Percentiles rank a stretch among this genome's conserved stretches.
Evolutionary conservation across 1,140 invertebrate genomes (phyloP).

Genomic region (Helicoverpa zea): DNA sequence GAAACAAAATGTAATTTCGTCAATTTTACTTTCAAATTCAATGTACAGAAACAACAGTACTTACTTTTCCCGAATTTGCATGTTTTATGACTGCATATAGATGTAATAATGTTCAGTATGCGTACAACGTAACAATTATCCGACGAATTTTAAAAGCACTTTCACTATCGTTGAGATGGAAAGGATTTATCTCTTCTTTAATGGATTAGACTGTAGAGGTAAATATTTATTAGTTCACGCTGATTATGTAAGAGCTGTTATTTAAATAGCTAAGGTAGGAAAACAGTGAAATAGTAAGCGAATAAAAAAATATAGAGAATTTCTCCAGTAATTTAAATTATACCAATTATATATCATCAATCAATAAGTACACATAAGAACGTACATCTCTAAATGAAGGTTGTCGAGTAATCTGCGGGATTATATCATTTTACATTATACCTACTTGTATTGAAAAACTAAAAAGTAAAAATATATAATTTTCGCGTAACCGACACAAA

Average conservation of each 20-base stretch:
- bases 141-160: conserved; percentile 28
- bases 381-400: too few relatives aligned
- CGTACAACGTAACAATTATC: conserved; percentile 8
- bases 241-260: neutral
- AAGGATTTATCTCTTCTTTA: conserved; percentile 10
- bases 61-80: conserved; percentile 6
- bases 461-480: conserved; percentile 6
- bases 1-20: neutral
- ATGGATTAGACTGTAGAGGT: neutral
- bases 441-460: neutral
- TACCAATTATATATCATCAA: too few relatives aligned
- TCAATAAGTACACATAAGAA: too few relatives aligned
- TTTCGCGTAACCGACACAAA: conserved; percentile 16
- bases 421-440: too few relatives aligned
- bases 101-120: conserved; percentile 13
- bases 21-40: conserved; percentile 10
- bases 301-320: too few relatives aligned
- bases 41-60: neutral
- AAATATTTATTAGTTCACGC: conserved; percentile 22
- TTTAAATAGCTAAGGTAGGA: too few relatives aligned
- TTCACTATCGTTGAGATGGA: conserved; percentile 7
- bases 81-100: conserved; percentile 6
- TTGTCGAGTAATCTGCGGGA: too few relatives aligned
- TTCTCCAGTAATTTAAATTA: too few relatives aligned
- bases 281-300: too few relatives aligned